phyloP scores from a whole-genome alignment of 2,888 invertebrate species.

The Saturnia pavonia region DNA sequence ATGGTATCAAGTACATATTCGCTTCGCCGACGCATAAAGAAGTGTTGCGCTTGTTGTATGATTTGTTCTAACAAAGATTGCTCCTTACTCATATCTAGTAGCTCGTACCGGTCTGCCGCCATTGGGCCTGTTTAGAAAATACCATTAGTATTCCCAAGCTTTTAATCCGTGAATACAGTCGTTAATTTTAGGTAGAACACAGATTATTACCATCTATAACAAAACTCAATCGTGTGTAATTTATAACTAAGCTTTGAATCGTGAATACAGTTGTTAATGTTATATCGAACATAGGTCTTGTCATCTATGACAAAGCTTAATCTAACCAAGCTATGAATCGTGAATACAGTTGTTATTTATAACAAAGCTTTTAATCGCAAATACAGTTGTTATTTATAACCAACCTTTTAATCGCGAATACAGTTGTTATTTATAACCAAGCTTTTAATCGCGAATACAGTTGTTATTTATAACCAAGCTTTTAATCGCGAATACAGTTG shows the following conservation, averaged over 20 bases:
- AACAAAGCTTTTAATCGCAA: no score
- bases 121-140: constrained; percentile 84
- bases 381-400: no score
- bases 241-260: neutral
- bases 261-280: neutral
- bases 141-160: no score
- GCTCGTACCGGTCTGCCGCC: constrained; percentile 92
- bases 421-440: neutral
- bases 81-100: constrained; percentile 94
- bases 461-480: neutral
- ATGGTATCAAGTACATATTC: constrained; percentile 96
- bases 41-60: constrained; percentile 97
- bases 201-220: neutral
- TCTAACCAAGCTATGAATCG: neutral
- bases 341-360: neutral
- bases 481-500: no score
- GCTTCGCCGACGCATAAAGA: constrained; percentile 94
- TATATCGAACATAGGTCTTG: neutral
- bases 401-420: neutral
- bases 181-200: neutral
- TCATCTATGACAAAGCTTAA: neutral
- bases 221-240: no score
- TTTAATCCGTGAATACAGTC: neutral
- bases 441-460: neutral
- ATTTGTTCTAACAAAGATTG: constrained; percentile 97